Percentiles rank a stretch among this genome's conserved stretches.
Evolutionary conservation across 2,797 vertebrate species (phyloP).

Genomic region (Crypturellus tataupa): DNA sequence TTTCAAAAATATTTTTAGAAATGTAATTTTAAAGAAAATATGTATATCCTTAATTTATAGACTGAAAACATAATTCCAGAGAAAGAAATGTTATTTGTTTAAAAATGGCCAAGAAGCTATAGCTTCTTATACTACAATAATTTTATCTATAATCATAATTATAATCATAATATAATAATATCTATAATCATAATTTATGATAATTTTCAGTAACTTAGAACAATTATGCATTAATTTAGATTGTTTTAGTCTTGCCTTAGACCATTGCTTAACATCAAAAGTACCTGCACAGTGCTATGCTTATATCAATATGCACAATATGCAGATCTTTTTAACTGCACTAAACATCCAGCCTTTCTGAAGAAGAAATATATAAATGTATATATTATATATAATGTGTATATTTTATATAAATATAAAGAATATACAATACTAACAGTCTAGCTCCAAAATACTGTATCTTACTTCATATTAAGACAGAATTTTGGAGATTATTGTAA

Average conservation of each 20-base stretch:
- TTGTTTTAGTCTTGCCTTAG: background rate
- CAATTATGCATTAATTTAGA: background rate
- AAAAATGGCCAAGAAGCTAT: background rate
- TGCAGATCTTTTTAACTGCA: background rate
- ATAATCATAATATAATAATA: too few relatives aligned
- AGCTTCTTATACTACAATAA: background rate
- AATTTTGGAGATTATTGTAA: background rate
- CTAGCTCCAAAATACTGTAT: background rate
- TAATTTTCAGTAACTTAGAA: background rate
- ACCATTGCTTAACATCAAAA: background rate
- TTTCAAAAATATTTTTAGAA: slow-evolving; percentile 10
- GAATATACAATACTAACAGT: background rate
- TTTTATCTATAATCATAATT: background rate
- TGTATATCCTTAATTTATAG: background rate
- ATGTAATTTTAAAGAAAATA: slow-evolving; percentile 1
- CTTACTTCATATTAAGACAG: background rate
- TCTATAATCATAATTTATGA: background rate
- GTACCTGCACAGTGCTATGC: background rate
- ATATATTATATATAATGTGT: too few relatives aligned
- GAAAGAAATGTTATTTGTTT: background rate
- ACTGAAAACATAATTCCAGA: background rate
- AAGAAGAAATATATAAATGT: too few relatives aligned
- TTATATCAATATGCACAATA: background rate
- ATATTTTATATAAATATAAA: too few relatives aligned
- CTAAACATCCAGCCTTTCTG: background rate